These are phyloP conservation scores for Diaperis boleti DNA, from an alignment of 2,888 invertebrate species.

Conservation along the genomic window DNA sequence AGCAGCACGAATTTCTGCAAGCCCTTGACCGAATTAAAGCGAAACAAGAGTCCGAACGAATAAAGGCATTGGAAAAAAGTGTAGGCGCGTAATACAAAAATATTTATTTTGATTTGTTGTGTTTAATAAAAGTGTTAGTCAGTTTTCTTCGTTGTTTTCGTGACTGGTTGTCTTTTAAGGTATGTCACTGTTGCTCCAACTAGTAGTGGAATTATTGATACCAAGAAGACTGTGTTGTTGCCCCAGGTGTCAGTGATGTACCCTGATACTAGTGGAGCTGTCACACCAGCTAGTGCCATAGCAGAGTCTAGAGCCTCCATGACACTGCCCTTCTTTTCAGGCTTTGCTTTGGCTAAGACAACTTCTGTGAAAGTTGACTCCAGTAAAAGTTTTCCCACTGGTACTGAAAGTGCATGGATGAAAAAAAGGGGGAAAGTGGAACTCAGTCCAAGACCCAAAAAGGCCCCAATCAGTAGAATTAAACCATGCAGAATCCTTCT, in stretches of 20 bases:
- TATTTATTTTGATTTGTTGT: neutral
- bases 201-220: conserved; percentile 22
- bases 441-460: conserved; percentile 12
- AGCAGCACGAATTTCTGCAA: conserved; percentile 70
- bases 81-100: conserved; percentile 7
- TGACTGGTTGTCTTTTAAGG: neutral
- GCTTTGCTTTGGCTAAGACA: conserved; percentile 14
- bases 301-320: conserved; percentile 37
- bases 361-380: conserved; percentile 35
- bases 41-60: conserved; percentile 28
- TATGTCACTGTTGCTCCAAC: conserved; percentile 1
- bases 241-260: conserved; percentile 25
- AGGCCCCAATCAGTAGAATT: conserved; percentile 8
- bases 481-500: conserved; percentile 26
- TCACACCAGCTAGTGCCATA: conserved; percentile 26
- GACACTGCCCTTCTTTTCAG: conserved; percentile 34
- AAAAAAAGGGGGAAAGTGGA: conserved; percentile 9
- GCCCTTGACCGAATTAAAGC: conserved; percentile 67
- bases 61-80: conserved; percentile 27
- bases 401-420: conserved; percentile 2
- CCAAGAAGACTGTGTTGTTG: conserved; percentile 1
- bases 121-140: neutral
- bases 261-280: conserved; percentile 32
- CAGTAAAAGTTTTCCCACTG: neutral
- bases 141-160: neutral